Evolutionary conservation across 2,888 invertebrate species (phyloP), one percentile per base, ranked within the genome.

Genomic region (Ophioninae sp.): DNA sequence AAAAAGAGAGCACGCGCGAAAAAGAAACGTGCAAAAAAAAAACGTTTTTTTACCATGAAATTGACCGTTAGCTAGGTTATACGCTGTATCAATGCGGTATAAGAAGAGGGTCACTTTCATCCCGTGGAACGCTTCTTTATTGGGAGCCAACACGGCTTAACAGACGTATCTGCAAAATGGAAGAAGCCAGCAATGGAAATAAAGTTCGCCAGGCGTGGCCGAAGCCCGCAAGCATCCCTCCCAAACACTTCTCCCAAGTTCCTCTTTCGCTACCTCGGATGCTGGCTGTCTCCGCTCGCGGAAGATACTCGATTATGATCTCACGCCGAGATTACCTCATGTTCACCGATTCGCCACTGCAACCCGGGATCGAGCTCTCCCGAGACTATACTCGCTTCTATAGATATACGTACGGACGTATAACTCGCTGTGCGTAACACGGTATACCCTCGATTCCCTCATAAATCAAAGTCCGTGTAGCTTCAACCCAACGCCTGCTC

Each of bases 241-340:
- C 67, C 30, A 65, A 56, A 44, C 77, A 61, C 56, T 57, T 72
- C 0, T 70, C 13, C 37, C 77, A 50, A 23, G 39, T 68, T 44
- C 73, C 23, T 73, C 57, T 57, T 57, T 8, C 73, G 44, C 62
- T 62, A 21, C 21, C 7, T 61, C 30, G 30, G 13, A 41, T 61
- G 57, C 72, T 59, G 73, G 30, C 78, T 65, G 69, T 65, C 79
- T 56, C 61, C 73, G 44, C 10, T 3, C 3, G 81, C 80, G 75
- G 74, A 75, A 86, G 84, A 84, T 86, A 83, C 83, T 79, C 88
- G 89, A 90, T 89, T 89, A 88, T 85, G 88, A 90, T 90, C 89
- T 82, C 86, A 82, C 86, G 77, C 81, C 74, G 86, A 88, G 87
- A 88, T 89, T 88, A 87, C 86, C 83, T 85, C 86, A 86, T 86